Percentiles rank a stretch among this genome's conserved stretches.
phyloP scores from a whole-genome alignment of 2,797 vertebrate species.

The Gambusia yucatana region DNA sequence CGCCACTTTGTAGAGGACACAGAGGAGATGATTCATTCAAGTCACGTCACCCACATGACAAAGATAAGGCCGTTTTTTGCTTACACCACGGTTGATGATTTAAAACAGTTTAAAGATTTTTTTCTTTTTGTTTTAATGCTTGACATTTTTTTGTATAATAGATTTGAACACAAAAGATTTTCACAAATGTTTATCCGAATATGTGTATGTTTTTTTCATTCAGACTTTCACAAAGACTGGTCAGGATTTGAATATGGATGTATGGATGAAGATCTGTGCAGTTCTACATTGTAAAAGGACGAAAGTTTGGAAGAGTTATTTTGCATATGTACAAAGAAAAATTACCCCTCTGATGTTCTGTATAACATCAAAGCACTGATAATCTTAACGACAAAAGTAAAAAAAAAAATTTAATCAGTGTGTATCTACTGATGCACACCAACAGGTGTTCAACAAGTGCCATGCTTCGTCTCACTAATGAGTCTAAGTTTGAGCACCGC shows the following conservation, averaged over 20 bases:
- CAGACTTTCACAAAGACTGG: background rate
- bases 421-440: background rate
- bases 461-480: background rate
- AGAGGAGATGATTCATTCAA: slow-evolving; percentile 75
- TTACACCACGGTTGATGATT: slow-evolving; percentile 7
- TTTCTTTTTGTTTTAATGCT: background rate
- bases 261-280: background rate
- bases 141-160: background rate
- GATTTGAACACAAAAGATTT: background rate
- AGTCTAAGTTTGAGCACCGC: background rate
- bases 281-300: background rate
- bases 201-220: background rate
- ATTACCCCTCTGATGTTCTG: background rate
- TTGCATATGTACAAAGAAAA: background rate
- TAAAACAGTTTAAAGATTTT: slow-evolving; percentile 15
- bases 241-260: background rate
- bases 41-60: slow-evolving; percentile 55
- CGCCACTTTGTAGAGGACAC: slow-evolving; percentile 60
- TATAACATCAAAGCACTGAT: background rate
- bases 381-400: background rate
- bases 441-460: background rate
- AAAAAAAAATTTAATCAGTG: too few species aligned
- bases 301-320: background rate
- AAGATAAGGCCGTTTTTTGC: slow-evolving; percentile 14
- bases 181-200: background rate